A percentile compares a stretch with the other conserved stretches of the same genome.
Conservation (phyloP, 2,797 vertebrate species). For the Darevskia mixta region DNA sequence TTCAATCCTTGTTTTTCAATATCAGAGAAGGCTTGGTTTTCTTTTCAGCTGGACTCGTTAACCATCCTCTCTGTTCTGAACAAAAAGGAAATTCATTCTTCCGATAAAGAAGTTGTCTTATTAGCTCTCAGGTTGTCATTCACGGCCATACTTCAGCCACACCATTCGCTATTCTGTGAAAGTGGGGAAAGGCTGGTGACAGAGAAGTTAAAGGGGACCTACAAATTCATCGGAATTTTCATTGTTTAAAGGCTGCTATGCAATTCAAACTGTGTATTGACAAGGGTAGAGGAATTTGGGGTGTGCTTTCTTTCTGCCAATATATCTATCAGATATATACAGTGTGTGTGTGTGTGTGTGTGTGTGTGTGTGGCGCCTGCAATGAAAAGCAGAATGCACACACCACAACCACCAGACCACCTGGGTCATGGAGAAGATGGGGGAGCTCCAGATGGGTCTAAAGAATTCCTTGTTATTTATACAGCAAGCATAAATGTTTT, state of each 20-base stretch:
- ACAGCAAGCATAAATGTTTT: slow-evolving; percentile 76
- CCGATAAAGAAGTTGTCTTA: slow-evolving; percentile 58
- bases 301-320: slow-evolving; percentile 44
- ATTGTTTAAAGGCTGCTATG: background rate
- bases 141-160: background rate
- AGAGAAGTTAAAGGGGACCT: slow-evolving; percentile 47
- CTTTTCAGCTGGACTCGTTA: slow-evolving; percentile 60
- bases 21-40: slow-evolving; percentile 48
- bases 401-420: slow-evolving; percentile 69
- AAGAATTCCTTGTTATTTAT: slow-evolving; percentile 78
- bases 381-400: slow-evolving; percentile 68
- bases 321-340: slow-evolving; percentile 43
- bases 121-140: slow-evolving; percentile 53
- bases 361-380: too few species aligned
- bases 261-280: slow-evolving; percentile 21
- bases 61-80: slow-evolving; percentile 47
- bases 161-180: slow-evolving; percentile 49
- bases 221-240: slow-evolving; percentile 34
- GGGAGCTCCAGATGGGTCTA: slow-evolving; percentile 74
- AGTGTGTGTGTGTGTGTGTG: too few species aligned
- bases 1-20: slow-evolving; percentile 18
- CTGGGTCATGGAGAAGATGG: slow-evolving; percentile 67
- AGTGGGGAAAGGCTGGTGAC: slow-evolving; percentile 41
- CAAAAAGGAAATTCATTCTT: slow-evolving; percentile 37
- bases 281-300: slow-evolving; percentile 53